Base-by-base conservation (phyloP, 2,888 invertebrate species). In the Liodrosophila aerea region DNA sequence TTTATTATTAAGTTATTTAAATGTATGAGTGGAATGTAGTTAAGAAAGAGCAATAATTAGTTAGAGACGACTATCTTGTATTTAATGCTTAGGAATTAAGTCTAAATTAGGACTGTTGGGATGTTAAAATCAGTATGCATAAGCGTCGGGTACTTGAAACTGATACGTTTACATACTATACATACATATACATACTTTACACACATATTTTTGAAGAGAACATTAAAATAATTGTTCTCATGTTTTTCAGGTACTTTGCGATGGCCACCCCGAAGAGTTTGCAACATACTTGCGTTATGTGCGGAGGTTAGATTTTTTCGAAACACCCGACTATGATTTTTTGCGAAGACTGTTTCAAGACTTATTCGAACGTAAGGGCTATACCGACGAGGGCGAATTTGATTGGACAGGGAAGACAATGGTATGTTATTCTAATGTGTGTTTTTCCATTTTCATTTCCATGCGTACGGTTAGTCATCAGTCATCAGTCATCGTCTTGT, bases 321-420 rank as follows among this genome's bases (percentile, higher is more conserved):
- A 99, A 93, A 97, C 98, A 80, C 99, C 99, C 61, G 99, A 99
- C 92, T 99, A 99, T 92, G 98, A 99, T 91, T 98, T 98, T 92
- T 93, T 98, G 91, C 93, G 98, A 88, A 96, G 96, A 91, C 94
- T 98, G 91, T 98, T 98, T 92, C 95, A 95, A 90, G 96, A 96
- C 91, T 93, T 97, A 88, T 97, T 96, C 92, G 96, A 96, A 86
- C 93, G 95, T 82, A 94, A 95, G 90, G 95, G 96, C 76, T 96
- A 95, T 91, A 93, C 94, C 84, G 95, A 96, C 91, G 97, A 97
- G 91, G 96, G 95, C 80, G 96, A 97, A 90, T 97, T 97, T 91
- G 97, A 97, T 92, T 97, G 97, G 97, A 96, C 97, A 91, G 97
- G 97, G 91, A 96, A 96, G 91, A 92, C 93, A 62, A 93, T 93